Conservation (phyloP, 2,888 invertebrate species). For the Oligia fasciuncula region DNA sequence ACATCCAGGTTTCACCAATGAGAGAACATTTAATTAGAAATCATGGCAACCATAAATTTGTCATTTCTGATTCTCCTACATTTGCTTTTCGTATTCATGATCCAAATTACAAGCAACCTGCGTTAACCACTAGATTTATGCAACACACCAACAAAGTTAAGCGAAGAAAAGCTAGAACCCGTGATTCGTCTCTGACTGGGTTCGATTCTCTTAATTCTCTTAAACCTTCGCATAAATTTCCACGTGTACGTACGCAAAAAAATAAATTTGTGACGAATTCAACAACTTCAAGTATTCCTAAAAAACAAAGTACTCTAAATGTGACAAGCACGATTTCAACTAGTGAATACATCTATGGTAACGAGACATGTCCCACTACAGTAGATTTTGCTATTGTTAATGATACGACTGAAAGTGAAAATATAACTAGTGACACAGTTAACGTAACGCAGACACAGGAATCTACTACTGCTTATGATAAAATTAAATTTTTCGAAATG, state of each 20-base stretch:
- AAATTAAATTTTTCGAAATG: constrained; percentile 84
- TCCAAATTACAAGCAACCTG: constrained; percentile 27
- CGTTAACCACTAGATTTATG: constrained; percentile 46
- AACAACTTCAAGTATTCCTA: background rate
- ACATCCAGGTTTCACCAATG: constrained; percentile 8
- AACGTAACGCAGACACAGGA: constrained; percentile 8
- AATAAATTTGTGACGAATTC: background rate
- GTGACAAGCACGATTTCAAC: constrained; percentile 1
- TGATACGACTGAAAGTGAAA: constrained; percentile 13
- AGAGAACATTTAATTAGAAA: constrained; percentile 29
- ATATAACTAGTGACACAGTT: background rate
- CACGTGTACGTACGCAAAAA: constrained; percentile 5
- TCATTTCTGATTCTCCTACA: constrained; percentile 61
- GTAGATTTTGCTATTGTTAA: constrained; percentile 9
- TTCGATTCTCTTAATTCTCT: constrained; percentile 48
- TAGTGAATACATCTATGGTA: constrained; percentile 13
- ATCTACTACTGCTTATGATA: constrained; percentile 73
- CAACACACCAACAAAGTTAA: constrained; percentile 39
- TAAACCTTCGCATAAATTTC: constrained; percentile 33
- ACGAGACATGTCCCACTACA: constrained; percentile 57
- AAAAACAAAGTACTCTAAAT: background rate
- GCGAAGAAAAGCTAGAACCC: constrained; percentile 35
- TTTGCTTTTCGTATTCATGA: constrained; percentile 69
- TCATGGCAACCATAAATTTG: constrained; percentile 37
- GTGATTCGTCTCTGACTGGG: constrained; percentile 47